Percentiles rank a stretch among this genome's conserved stretches.
Evolutionary conservation across 2,113 vertebrate species (phyloP).

Genomic region (Bubalus kerabau): DNA sequence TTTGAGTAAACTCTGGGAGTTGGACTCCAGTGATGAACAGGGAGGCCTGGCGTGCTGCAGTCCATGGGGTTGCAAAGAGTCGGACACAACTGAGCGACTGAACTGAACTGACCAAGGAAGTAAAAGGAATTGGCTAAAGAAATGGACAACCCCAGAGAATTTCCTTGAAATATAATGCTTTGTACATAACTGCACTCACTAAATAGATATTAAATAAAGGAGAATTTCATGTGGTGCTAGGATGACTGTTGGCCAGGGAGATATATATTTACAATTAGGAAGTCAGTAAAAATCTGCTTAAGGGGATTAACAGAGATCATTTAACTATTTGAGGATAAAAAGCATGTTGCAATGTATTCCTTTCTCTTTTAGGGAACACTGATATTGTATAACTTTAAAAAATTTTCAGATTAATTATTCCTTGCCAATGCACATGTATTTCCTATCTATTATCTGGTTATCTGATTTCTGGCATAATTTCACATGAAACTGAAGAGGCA

Average conservation of each 20-base stretch:
- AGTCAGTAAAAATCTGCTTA: neutral
- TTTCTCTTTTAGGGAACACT: slow-evolving; percentile 20
- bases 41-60: neutral
- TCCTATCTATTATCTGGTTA: neutral
- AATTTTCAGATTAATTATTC: neutral
- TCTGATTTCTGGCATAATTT: neutral
- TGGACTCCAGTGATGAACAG: neutral
- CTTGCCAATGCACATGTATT: neutral
- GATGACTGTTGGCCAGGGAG: neutral
- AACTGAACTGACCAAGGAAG: neutral
- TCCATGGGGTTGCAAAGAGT: neutral
- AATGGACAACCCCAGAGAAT: neutral
- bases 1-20: neutral
- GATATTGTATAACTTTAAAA: neutral
- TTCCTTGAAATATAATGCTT: neutral
- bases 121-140: neutral
- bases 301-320: neutral
- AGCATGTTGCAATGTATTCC: neutral
- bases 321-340: slow-evolving; percentile 26
- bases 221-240: neutral
- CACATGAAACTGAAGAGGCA: neutral
- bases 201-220: neutral
- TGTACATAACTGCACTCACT: neutral
- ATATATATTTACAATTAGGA: neutral
- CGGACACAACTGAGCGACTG: rapidly evolving